phyloP scores from a whole-genome alignment of 2,888 invertebrate genomes.

The Capitulum mitella region DNA sequence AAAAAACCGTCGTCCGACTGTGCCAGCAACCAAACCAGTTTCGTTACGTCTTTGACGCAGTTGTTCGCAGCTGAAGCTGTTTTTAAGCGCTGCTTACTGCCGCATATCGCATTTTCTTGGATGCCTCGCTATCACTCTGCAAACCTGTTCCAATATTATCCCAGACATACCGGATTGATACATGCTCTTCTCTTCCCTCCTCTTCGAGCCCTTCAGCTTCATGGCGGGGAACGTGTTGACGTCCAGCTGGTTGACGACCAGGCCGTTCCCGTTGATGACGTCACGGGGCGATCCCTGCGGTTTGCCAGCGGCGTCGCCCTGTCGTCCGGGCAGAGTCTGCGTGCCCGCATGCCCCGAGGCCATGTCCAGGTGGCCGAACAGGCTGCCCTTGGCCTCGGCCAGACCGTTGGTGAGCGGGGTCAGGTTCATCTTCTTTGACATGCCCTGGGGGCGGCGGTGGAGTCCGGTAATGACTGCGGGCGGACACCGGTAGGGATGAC shows the following conservation, averaged over 20 bases:
- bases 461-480: no score
- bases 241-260: conserved; percentile 11
- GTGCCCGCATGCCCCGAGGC: conserved; percentile 32
- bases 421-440: conserved; percentile 34
- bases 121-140: no score
- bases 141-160: no score
- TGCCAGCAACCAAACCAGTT: no score
- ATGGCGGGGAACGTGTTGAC: conserved; percentile 19
- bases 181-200: not conserved
- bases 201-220: not conserved
- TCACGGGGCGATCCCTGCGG: not conserved
- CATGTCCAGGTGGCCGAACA: conserved; percentile 35
- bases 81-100: no score
- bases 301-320: not conserved
- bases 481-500: no score
- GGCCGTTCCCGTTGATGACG: conserved; percentile 11
- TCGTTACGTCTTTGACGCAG: no score
- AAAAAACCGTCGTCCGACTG: no score
- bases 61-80: no score
- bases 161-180: not conserved
- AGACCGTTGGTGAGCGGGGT: conserved; percentile 31
- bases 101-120: no score
- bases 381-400: conserved; percentile 33
- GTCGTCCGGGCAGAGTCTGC: conserved; percentile 16
- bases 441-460: not conserved